A percentile compares a stretch with the other conserved stretches of the same genome.
Conservation (phyloP, 2,888 invertebrate species). For the Nomada hirtipes region DNA sequence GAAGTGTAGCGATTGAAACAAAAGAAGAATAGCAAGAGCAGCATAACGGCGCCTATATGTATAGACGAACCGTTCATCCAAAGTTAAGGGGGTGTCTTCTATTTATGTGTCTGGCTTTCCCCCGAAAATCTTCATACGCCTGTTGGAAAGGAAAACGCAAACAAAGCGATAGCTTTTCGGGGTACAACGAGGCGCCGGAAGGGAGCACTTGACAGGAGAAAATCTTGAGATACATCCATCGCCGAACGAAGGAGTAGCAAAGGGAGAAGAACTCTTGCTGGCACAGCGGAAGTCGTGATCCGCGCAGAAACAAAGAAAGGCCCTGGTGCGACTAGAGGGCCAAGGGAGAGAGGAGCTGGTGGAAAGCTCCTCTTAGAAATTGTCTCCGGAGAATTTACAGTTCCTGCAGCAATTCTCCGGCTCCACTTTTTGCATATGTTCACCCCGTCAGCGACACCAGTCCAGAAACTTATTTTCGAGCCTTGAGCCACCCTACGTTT, state of each 20-base stretch:
- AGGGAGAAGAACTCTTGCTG: slow-evolving; percentile 48
- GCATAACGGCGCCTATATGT: not conserved
- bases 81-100: slow-evolving; percentile 9
- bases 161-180: slow-evolving; percentile 62
- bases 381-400: slow-evolving; percentile 77
- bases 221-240: slow-evolving; percentile 61
- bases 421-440: slow-evolving; percentile 74
- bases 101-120: slow-evolving; percentile 51
- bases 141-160: slow-evolving; percentile 54
- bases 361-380: slow-evolving; percentile 64
- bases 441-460: slow-evolving; percentile 64
- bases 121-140: slow-evolving; percentile 48
- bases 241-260: slow-evolving; percentile 24
- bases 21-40: not conserved
- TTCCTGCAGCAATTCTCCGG: slow-evolving; percentile 70
- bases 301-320: slow-evolving; percentile 38
- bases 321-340: not conserved
- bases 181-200: slow-evolving; percentile 34
- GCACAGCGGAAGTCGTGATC: slow-evolving; percentile 62
- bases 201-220: slow-evolving; percentile 61
- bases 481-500: slow-evolving; percentile 31
- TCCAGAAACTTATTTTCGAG: slow-evolving; percentile 70
- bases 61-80: not conserved
- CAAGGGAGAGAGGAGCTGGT: slow-evolving; percentile 28
- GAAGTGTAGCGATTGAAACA: not conserved